These are phyloP conservation scores for Lithobius niger DNA, from an alignment of 1,140 invertebrate genomes.

Conservation along the genomic window DNA sequence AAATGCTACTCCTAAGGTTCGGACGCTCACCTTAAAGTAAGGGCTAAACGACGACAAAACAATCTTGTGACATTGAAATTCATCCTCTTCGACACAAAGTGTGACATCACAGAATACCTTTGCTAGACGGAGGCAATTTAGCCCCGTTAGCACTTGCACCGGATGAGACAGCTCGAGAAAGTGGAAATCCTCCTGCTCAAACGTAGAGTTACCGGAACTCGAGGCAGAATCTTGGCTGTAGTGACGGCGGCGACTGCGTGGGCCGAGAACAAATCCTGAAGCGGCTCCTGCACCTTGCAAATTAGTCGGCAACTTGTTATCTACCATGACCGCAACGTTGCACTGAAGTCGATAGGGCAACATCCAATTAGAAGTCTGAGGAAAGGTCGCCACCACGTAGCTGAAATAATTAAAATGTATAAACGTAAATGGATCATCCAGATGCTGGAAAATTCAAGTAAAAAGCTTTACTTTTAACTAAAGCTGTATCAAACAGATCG, in stretches of 20 bases:
- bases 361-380: no score
- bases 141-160: conserved; percentile 34
- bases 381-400: no score
- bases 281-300: neutral
- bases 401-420: no score
- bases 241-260: neutral
- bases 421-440: no score
- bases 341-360: no score
- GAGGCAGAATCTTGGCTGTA: conserved; percentile 15
- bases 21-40: conserved; percentile 32
- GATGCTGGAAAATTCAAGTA: no score
- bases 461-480: no score
- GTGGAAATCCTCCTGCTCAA: conserved; percentile 25
- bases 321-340: neutral
- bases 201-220: conserved; percentile 14
- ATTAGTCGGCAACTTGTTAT: neutral
- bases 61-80: conserved; percentile 38
- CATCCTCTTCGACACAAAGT: conserved; percentile 31
- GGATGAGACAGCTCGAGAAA: conserved; percentile 26
- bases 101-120: conserved; percentile 38
- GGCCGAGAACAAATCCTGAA: no score
- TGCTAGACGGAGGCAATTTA: conserved; percentile 36
- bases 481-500: no score
- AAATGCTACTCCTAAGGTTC: neutral
- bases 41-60: conserved; percentile 38